phyloP scores from a whole-genome alignment of 2,797 vertebrate species.

The Takifugu rubripes region DNA sequence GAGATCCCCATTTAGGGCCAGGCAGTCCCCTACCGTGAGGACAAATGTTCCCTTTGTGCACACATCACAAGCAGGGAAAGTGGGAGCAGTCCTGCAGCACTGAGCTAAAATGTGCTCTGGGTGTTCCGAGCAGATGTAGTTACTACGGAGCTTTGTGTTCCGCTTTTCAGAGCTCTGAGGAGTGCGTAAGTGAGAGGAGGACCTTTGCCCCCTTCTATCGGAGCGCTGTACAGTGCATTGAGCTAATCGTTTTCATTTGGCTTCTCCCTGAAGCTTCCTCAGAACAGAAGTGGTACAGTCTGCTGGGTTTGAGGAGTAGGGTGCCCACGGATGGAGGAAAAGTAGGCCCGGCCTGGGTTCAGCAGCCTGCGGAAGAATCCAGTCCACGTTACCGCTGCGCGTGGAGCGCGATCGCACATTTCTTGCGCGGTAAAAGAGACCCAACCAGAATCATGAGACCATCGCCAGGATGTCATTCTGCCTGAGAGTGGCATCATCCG shows the following conservation, averaged over 20 bases:
- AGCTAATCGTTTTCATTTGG: constrained; percentile 55
- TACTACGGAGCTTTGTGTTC: constrained; percentile 63
- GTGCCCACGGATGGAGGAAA: neutral
- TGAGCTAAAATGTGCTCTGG: constrained; percentile 61
- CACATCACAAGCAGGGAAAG: constrained; percentile 63
- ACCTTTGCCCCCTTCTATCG: constrained; percentile 62
- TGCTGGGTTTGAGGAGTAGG: neutral
- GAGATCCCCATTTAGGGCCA: constrained; percentile 65
- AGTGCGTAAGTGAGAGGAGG: constrained; percentile 65
- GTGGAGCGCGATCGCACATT: no score
- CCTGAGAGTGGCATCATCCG: no score
- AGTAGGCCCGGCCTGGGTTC: neutral
- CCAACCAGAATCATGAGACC: no score
- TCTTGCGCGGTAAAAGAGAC: no score
- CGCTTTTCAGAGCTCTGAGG: constrained; percentile 51
- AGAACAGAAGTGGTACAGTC: constrained; percentile 16
- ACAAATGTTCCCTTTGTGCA: constrained; percentile 78
- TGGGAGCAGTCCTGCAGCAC: constrained; percentile 61
- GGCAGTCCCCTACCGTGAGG: constrained; percentile 71
- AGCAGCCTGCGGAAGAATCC: neutral
- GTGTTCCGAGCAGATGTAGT: constrained; percentile 69
- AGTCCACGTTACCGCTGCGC: neutral
- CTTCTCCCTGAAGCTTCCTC: constrained; percentile 20
- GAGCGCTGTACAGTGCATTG: constrained; percentile 48
- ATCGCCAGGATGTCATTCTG: no score